These are phyloP conservation scores for Carlito syrichta DNA, from an alignment of 2,113 vertebrate genomes.

Conservation along the genomic window DNA sequence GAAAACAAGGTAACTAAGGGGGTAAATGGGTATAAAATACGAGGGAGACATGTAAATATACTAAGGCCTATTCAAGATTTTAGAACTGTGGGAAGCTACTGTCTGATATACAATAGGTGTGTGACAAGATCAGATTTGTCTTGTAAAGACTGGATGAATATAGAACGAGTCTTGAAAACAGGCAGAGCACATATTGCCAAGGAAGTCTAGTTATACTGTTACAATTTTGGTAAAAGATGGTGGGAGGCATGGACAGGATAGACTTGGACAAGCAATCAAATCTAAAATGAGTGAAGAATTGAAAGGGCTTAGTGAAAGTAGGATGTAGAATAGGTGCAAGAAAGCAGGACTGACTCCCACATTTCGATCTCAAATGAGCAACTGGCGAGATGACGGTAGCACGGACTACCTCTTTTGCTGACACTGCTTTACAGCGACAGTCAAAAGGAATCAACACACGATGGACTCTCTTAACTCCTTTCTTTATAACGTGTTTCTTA, in stretches of 20 bases:
- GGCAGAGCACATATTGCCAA: background rate
- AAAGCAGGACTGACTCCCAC: background rate
- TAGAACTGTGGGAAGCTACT: background rate
- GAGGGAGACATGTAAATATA: background rate
- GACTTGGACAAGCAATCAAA: background rate
- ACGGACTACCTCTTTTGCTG: background rate
- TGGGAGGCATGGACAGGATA: background rate
- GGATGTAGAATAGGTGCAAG: background rate
- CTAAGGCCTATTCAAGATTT: background rate
- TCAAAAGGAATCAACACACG: background rate
- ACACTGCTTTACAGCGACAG: background rate
- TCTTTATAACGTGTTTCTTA: background rate
- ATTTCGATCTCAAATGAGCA: background rate
- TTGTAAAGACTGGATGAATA: background rate
- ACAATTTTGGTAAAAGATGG: background rate
- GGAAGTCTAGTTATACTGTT: background rate
- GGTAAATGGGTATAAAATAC: background rate
- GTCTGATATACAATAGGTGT: background rate
- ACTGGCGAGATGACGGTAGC: background rate
- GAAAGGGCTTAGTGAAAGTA: background rate
- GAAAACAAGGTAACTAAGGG: background rate
- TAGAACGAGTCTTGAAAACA: background rate
- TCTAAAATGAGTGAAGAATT: background rate
- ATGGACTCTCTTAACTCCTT: background rate
- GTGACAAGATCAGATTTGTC: background rate